Evolutionary conservation across 2,888 invertebrate species (phyloP), one percentile per base, ranked within the genome.

Genomic region (Drosophila infuscata): DNA sequence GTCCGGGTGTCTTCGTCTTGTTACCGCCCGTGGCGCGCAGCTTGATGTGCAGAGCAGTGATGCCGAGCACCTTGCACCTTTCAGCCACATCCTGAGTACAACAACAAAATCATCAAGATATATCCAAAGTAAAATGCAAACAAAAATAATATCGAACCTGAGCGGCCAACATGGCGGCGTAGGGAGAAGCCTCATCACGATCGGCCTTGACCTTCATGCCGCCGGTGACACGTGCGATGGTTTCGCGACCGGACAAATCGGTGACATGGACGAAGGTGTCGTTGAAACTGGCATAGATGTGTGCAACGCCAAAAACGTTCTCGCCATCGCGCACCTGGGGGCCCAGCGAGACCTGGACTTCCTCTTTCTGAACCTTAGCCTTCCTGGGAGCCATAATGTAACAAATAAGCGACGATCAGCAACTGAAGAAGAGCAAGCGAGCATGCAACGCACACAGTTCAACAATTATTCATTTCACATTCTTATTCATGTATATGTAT

Each of bases 131-230:
- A 11, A 33, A 30, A 8, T 35, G 33, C 15, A 33, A 2, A 38
- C 15, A 32, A 17, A 9, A 25, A 17, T 11, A 11, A 25, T 17
- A 33, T 12, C 83, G 92, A 94, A 97, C 97, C 95, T 99, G 99
- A 85, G 99, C 99, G 90, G 99, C 99, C 94, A 99, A 98, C 99
- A 99, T 99, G 96, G 99, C 99, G 92, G 99, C 99, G 93, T 99
- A 99, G 52, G 99, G 99, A 57, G 99, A 99, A 82, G 99, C 98
- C 94, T 99, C 99, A 94, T 99, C 99, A 95, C 99, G 96, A 94
- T 99, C 99, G 89, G 99, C 99, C 94, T 99, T 99, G 59, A 99
- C 99, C 94, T 99, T 99, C 99, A 99, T 99, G 74, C 98, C 98
- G 91, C 98, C 98, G 87, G 99, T 99, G 65, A 99, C 98, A 92